Evolutionary conservation across 1,140 invertebrate species (phyloP).

Genomic region (Anadara kagoshimensis): DNA sequence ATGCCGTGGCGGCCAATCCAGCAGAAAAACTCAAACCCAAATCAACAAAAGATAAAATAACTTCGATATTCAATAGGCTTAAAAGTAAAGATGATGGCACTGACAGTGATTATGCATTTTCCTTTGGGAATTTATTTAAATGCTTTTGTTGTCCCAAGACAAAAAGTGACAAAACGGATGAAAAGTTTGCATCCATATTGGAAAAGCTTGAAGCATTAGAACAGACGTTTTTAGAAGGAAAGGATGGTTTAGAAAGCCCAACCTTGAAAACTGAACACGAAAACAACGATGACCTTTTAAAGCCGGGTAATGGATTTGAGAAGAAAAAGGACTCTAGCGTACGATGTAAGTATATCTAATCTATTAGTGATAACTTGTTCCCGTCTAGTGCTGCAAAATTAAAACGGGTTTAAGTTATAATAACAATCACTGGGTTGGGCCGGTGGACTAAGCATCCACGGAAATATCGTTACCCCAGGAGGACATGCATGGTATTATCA

Average conservation of each 20-base stretch:
- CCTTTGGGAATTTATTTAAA: constrained; percentile 63
- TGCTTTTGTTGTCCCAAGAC: constrained; percentile 64
- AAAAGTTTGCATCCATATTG: constrained; percentile 52
- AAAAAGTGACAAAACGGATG: constrained; percentile 27
- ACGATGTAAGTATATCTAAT: constrained; percentile 16
- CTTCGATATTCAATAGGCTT: constrained; percentile 41
- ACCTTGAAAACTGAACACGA: neutral
- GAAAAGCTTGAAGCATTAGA: constrained; percentile 53
- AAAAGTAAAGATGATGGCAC: constrained; percentile 28
- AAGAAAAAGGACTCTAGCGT: constrained; percentile 2
- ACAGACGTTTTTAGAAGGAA: neutral
- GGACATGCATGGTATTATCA: too few relatives aligned
- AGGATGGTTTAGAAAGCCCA: neutral
- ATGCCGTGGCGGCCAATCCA: constrained; percentile 37
- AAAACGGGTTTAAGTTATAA: too few relatives aligned
- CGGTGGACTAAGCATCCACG: too few relatives aligned
- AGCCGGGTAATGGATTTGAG: constrained; percentile 2
- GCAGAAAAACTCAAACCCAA: constrained; percentile 27
- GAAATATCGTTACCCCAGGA: too few relatives aligned
- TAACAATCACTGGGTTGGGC: too few relatives aligned
- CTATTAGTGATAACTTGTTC: too few relatives aligned
- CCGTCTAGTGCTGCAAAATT: too few relatives aligned
- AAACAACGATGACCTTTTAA: constrained; percentile 4
- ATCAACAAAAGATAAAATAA: constrained; percentile 35
- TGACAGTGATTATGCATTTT: constrained; percentile 63